Conservation (phyloP, 1,140 invertebrate genomes). For the Aphaenogaster rudis region DNA sequence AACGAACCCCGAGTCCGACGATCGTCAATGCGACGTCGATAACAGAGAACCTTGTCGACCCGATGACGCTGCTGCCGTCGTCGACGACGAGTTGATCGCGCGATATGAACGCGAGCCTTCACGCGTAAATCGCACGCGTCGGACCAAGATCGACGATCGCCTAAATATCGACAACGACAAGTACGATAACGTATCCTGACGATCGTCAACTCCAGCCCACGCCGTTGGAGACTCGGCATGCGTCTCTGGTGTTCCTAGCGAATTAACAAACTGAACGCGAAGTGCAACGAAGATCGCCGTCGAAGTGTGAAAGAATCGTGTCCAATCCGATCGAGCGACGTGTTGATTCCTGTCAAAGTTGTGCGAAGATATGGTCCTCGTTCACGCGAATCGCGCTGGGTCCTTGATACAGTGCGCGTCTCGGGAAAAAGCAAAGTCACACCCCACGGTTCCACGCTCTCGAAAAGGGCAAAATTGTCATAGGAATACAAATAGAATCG, state of each 20-base stretch:
- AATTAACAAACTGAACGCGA: slow-evolving; percentile 2
- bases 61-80: slow-evolving; percentile 24
- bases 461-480: neutral
- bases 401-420: slow-evolving; percentile 13
- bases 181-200: neutral
- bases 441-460: no score
- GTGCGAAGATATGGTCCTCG: slow-evolving; percentile 4
- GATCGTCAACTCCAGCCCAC: neutral
- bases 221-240: neutral
- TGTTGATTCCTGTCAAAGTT: slow-evolving; percentile 69
- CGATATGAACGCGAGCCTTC: slow-evolving; percentile 25
- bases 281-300: slow-evolving; percentile 22
- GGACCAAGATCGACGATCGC: slow-evolving; percentile 27
- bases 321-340: slow-evolving; percentile 1
- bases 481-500: neutral
- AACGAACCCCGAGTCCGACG: slow-evolving; percentile 71
- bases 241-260: slow-evolving; percentile 12
- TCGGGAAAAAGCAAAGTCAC: neutral
- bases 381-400: neutral
- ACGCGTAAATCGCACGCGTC: slow-evolving; percentile 16
- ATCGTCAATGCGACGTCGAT: slow-evolving; percentile 71
- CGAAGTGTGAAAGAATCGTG: slow-evolving; percentile 7
- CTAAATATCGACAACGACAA: slow-evolving; percentile 28
- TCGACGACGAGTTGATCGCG: slow-evolving; percentile 65
- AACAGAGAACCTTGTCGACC: slow-evolving; percentile 49